phyloP scores from a whole-genome alignment of 2,888 invertebrate species.

The Heliconius sara region DNA sequence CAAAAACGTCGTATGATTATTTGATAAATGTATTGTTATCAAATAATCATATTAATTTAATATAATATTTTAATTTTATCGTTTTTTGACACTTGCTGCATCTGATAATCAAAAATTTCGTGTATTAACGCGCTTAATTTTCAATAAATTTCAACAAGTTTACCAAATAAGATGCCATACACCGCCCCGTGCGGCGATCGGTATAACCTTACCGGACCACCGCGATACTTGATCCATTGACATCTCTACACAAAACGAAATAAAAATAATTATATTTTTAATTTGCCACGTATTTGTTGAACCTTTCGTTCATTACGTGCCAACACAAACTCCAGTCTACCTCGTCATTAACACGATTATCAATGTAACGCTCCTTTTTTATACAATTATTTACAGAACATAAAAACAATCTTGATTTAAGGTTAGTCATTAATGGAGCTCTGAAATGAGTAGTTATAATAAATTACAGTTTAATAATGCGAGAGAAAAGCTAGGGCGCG shows the following conservation, averaged over 20 bases:
- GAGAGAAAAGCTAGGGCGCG: neutral
- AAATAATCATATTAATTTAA: neutral
- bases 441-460: constrained; percentile 23
- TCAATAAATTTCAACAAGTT: constrained; percentile 66
- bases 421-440: constrained; percentile 25
- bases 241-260: constrained; percentile 53
- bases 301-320: constrained; percentile 48
- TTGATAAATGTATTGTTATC: neutral
- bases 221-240: constrained; percentile 57
- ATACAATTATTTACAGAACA: constrained; percentile 47
- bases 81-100: constrained; percentile 6
- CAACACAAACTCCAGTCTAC: constrained; percentile 47
- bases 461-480: constrained; percentile 15
- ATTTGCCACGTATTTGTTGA: constrained; percentile 45
- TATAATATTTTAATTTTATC: neutral
- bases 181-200: constrained; percentile 62
- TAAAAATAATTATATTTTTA: constrained; percentile 47
- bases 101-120: constrained; percentile 55
- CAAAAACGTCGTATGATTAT: neutral
- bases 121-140: constrained; percentile 73
- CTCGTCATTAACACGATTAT: constrained; percentile 50
- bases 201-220: constrained; percentile 63
- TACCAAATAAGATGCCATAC: constrained; percentile 64
- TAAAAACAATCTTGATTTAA: constrained; percentile 42
- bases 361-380: constrained; percentile 48